Evolutionary conservation across 2,113 vertebrate genomes (phyloP).

Genomic region (Sylvicapra grimmia): DNA sequence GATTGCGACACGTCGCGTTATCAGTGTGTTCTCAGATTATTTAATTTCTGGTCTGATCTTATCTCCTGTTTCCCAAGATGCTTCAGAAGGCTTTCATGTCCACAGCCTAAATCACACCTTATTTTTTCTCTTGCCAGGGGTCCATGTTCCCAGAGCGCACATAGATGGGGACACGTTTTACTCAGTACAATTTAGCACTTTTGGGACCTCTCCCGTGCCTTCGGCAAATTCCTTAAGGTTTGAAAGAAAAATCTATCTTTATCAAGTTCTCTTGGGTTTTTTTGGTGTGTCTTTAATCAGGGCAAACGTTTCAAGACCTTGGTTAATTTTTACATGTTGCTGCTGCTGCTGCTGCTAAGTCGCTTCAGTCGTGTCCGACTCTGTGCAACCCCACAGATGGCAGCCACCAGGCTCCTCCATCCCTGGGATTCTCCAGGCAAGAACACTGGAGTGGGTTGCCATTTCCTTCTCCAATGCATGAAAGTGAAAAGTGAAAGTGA

Average conservation of each 20-base stretch:
- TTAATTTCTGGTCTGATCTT: slow-evolving; percentile 65
- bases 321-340: slow-evolving; percentile 15
- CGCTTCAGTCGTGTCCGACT: too few species aligned
- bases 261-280: not conserved
- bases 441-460: too few species aligned
- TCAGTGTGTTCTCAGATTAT: slow-evolving; percentile 44
- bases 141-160: not conserved
- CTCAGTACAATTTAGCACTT: not conserved
- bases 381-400: too few species aligned
- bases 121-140: slow-evolving; percentile 64
- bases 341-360: too few species aligned
- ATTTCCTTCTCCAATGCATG: too few species aligned
- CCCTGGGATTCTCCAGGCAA: too few species aligned
- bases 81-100: slow-evolving; percentile 40
- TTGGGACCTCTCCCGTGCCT: slow-evolving; percentile 50
- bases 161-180: slow-evolving; percentile 18
- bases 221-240: slow-evolving; percentile 58
- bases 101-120: not conserved
- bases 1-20: slow-evolving; percentile 50
- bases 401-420: too few species aligned
- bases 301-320: not conserved
- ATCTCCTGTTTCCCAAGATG: slow-evolving; percentile 64
- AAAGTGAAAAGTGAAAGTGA: too few species aligned
- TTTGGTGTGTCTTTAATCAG: slow-evolving; percentile 11
- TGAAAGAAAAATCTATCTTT: slow-evolving; percentile 40